A percentile compares a stretch with the other conserved stretches of the same genome.
Evolutionary conservation across 2,113 vertebrate genomes (phyloP).

Genomic region (Alces alces): DNA sequence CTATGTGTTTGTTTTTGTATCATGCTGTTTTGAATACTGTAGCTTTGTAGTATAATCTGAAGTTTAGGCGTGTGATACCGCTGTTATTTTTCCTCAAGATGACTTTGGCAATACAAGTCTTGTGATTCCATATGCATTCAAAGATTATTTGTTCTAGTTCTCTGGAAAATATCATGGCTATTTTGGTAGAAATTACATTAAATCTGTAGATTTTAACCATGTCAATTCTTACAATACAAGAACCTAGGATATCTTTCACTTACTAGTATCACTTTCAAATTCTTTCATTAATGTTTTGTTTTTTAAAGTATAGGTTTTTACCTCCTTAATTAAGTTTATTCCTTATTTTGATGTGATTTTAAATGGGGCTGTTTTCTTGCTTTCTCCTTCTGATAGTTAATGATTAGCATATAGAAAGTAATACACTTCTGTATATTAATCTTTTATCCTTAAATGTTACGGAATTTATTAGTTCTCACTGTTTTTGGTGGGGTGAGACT

Average conservation of each 20-base stretch:
- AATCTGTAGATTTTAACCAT: background rate
- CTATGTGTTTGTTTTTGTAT: background rate
- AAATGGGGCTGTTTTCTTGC: background rate
- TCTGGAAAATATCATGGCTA: background rate
- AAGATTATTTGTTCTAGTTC: background rate
- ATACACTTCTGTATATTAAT: background rate
- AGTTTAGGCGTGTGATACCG: background rate
- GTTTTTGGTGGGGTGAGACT: background rate
- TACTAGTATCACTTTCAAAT: background rate
- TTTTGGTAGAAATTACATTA: background rate
- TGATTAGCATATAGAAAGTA: background rate
- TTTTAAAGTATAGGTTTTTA: background rate
- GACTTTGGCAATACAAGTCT: background rate
- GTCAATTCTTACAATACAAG: background rate
- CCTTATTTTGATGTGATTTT: background rate
- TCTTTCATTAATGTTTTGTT: background rate
- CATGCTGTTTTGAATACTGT: background rate
- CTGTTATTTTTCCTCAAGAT: background rate
- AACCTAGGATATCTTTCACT: background rate
- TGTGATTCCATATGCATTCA: background rate
- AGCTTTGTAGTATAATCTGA: background rate
- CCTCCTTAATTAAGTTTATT: background rate
- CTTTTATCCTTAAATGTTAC: background rate
- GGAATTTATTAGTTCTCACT: background rate
- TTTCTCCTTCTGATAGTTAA: background rate